Evolutionary conservation across 2,113 vertebrate species (phyloP).

Genomic region (Urocolius indicus): DNA sequence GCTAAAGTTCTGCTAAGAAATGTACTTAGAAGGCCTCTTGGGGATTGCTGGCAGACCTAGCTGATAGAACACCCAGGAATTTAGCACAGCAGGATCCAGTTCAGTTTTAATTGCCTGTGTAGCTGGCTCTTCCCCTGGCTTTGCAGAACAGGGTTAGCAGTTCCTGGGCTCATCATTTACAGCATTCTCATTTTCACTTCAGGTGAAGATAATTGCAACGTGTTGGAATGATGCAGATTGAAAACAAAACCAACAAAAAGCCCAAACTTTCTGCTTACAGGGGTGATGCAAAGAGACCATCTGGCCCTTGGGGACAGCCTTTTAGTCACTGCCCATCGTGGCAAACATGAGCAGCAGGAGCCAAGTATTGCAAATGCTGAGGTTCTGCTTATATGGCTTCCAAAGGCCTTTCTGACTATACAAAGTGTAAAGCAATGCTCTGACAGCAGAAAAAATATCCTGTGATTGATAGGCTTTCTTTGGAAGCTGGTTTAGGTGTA

Average conservation of each 20-base stretch:
- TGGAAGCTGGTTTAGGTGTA: background rate
- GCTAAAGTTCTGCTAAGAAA: background rate
- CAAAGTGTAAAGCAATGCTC: background rate
- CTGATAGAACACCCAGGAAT: background rate
- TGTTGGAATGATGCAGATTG: background rate
- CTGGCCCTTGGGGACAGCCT: background rate
- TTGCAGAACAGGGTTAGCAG: background rate
- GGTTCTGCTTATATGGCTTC: background rate
- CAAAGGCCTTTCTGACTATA: background rate
- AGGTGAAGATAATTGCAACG: background rate
- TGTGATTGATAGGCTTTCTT: background rate
- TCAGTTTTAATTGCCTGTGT: fast-evolving
- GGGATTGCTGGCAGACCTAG: background rate
- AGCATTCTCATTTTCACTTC: background rate
- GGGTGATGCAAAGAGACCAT: background rate
- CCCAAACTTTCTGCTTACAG: background rate
- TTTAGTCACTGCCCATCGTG: background rate
- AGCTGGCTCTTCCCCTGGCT: background rate
- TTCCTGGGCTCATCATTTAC: fast-evolving
- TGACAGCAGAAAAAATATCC: background rate
- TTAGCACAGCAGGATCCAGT: fast-evolving
- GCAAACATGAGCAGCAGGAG: background rate
- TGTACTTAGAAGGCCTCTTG: background rate
- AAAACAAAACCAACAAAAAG: background rate
- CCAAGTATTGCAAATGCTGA: background rate